Evolutionary conservation across 2,113 vertebrate species (phyloP).

Genomic region (Oncorhynchus nerka): DNA sequence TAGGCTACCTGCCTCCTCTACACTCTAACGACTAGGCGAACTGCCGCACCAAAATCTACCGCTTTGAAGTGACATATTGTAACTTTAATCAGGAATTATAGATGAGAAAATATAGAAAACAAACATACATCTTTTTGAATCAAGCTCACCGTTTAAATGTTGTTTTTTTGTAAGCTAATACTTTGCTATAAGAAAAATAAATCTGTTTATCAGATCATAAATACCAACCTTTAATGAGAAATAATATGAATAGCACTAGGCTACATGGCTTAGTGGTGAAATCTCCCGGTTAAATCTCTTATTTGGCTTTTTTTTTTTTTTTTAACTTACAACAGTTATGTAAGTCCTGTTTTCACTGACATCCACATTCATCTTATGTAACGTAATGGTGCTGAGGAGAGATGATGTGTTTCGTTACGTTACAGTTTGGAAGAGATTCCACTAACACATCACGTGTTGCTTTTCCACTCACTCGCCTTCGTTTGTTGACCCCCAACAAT

Average conservation of each 20-base stretch:
- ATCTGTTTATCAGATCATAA: slow-evolving; percentile 22
- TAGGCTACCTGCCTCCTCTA: no score
- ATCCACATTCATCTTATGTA: slow-evolving; percentile 26
- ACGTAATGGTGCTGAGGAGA: slow-evolving; percentile 3
- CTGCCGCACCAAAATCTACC: no score
- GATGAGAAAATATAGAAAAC: not conserved
- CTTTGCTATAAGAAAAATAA: not conserved
- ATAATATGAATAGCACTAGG: slow-evolving; percentile 23
- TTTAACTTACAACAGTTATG: slow-evolving; percentile 42
- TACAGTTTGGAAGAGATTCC: not conserved
- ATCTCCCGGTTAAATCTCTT: slow-evolving; percentile 13
- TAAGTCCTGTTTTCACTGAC: slow-evolving; percentile 29
- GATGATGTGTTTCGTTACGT: not conserved
- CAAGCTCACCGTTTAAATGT: slow-evolving; percentile 20
- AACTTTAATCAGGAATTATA: not conserved
- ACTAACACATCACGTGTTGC: not conserved
- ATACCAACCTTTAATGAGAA: slow-evolving; percentile 29
- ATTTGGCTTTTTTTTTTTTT: slow-evolving; percentile 7
- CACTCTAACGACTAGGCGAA: no score
- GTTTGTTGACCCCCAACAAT: not conserved
- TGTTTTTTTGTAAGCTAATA: slow-evolving; percentile 1
- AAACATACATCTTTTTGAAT: not conserved
- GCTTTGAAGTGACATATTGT: no score
- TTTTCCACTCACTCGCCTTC: not conserved
- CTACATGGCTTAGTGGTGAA: slow-evolving; percentile 32